Percentiles rank a stretch among this genome's conserved stretches.
These are phyloP conservation scores for Bradypodion ventrale DNA, from an alignment of 2,797 vertebrate species.

Conservation along the genomic window DNA sequence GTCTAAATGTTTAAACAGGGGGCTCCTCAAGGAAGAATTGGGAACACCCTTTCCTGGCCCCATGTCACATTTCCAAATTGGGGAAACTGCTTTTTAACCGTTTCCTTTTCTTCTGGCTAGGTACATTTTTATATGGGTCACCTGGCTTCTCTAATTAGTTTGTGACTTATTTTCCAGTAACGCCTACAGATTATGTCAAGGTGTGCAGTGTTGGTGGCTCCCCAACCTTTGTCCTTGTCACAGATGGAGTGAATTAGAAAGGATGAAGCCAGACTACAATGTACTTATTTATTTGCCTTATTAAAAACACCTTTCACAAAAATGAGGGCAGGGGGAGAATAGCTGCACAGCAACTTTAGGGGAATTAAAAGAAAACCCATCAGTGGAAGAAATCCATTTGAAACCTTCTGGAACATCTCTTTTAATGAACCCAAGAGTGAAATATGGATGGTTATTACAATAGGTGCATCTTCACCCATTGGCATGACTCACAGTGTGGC, in stretches of 20 bases:
- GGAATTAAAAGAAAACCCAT: background rate
- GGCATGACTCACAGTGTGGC: background rate
- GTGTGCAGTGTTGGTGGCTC: constrained; percentile 4
- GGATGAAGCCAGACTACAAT: background rate
- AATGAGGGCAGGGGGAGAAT: background rate
- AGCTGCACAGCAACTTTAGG: background rate
- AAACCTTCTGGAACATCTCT: background rate
- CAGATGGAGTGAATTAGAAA: constrained; percentile 15
- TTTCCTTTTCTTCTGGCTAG: constrained; percentile 29
- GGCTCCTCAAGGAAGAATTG: background rate
- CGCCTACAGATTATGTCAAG: constrained; percentile 20
- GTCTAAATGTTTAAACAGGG: background rate
- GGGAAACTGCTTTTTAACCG: constrained; percentile 5
- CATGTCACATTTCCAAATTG: background rate
- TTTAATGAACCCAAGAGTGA: background rate
- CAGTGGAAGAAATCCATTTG: background rate
- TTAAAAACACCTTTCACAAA: constrained; percentile 27
- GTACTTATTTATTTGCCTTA: constrained; percentile 17
- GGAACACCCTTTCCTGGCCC: background rate
- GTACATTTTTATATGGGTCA: constrained; percentile 28
- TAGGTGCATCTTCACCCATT: too few species aligned
- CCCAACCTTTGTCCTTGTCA: background rate
- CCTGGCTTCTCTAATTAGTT: constrained; percentile 18
- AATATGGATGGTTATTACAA: background rate
- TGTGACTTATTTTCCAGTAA: background rate